Conservation (phyloP, 2,797 vertebrate genomes). For the Propithecus deckenii region DNA sequence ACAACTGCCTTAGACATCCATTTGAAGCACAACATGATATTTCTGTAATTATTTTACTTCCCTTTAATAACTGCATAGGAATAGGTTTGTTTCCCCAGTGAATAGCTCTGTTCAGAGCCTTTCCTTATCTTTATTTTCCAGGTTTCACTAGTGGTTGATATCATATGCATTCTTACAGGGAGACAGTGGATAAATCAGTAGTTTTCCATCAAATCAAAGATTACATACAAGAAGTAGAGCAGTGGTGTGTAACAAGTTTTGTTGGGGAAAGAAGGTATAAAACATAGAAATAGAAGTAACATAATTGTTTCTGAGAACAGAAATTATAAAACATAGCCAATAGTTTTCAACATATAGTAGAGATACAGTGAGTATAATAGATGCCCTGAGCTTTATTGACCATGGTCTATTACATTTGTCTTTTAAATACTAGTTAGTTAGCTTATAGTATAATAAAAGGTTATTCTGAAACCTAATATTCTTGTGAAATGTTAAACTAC, state of each 20-base stretch:
- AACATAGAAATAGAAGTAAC: conserved; percentile 50
- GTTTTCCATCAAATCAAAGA: conserved; percentile 79
- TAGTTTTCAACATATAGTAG: not conserved
- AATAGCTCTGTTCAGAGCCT: conserved; percentile 68
- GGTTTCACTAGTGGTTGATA: conserved; percentile 81
- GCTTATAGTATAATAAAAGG: not conserved
- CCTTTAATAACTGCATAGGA: conserved; percentile 71
- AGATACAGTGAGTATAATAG: not conserved
- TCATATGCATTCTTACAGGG: conserved; percentile 73
- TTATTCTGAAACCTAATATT: not conserved
- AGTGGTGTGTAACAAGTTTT: conserved; percentile 53
- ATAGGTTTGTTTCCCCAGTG: conserved; percentile 73
- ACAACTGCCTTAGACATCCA: conserved; percentile 50
- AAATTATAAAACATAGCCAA: conserved; percentile 13
- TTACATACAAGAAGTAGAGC: conserved; percentile 61
- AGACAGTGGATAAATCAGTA: conserved; percentile 78
- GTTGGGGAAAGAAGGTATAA: conserved; percentile 16
- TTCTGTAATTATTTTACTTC: conserved; percentile 78
- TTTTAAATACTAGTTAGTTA: conserved; percentile 13
- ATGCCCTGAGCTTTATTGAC: not conserved
- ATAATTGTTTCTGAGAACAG: conserved; percentile 49
- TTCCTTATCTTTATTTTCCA: conserved; percentile 87
- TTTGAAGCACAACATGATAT: conserved; percentile 66
- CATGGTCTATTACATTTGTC: not conserved
- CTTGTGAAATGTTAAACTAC: not conserved